phyloP scores from a whole-genome alignment of 2,888 invertebrate genomes.

The Gortyna flavago region DNA sequence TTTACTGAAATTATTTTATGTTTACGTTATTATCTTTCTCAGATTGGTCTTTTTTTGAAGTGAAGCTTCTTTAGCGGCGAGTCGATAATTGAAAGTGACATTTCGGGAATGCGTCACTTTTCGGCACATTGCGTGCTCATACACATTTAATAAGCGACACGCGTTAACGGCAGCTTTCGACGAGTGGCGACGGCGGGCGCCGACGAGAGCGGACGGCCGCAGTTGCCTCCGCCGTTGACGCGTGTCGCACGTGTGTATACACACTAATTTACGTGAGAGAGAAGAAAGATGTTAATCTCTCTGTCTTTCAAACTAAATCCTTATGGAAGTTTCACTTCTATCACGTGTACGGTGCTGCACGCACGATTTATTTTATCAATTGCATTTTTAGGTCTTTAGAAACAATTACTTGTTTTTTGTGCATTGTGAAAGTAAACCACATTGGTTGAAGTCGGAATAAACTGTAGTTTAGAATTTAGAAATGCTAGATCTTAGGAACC shows the following conservation, averaged over 20 bases:
- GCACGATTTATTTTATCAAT: background rate
- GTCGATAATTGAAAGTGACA: background rate
- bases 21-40: background rate
- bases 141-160: background rate
- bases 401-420: constrained; percentile 22
- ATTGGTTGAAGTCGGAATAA: constrained; percentile 45
- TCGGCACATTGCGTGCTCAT: background rate
- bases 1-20: background rate
- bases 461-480: constrained; percentile 1
- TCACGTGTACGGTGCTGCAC: background rate
- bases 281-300: background rate
- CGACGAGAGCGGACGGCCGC: too few species aligned
- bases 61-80: background rate
- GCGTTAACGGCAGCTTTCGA: too few species aligned
- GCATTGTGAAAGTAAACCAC: constrained; percentile 53
- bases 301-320: background rate
- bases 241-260: background rate
- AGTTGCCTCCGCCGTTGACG: too few species aligned
- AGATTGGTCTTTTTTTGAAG: background rate
- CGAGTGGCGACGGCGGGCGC: too few species aligned
- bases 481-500: background rate
- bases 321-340: background rate
- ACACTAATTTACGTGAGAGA: background rate
- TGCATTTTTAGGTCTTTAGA: background rate
- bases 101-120: background rate